Evolutionary conservation across 2,797 vertebrate species (phyloP).

Genomic region (Sebastes steindachneri): DNA sequence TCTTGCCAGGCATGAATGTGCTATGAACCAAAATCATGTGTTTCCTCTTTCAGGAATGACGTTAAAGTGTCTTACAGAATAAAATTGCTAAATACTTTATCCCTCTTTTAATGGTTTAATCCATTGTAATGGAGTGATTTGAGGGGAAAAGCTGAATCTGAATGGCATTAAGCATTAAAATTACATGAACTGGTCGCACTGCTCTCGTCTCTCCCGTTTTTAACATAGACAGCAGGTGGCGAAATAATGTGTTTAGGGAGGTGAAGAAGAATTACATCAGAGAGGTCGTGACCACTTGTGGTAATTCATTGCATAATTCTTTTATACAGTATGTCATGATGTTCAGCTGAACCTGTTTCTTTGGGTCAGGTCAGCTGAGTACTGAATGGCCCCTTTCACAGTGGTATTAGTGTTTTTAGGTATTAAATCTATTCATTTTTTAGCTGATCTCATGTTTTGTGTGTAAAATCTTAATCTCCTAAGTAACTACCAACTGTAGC

Average conservation of each 20-base stretch:
- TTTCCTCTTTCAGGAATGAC: slow-evolving; percentile 76
- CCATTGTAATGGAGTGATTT: slow-evolving; percentile 50
- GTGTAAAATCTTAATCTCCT: background rate
- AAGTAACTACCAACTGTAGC: background rate
- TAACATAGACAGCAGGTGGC: slow-evolving; percentile 43
- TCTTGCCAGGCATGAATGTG: slow-evolving; percentile 72
- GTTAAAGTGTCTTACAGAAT: slow-evolving; percentile 81
- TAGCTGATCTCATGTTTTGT: background rate
- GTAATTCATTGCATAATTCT: background rate
- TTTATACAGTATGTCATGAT: background rate
- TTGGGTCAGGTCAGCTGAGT: background rate
- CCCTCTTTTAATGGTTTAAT: slow-evolving; percentile 67
- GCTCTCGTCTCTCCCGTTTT: background rate
- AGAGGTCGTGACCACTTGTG: background rate
- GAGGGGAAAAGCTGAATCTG: background rate
- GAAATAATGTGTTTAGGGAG: background rate
- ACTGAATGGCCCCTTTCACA: background rate
- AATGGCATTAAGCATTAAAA: slow-evolving; percentile 30
- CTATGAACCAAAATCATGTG: slow-evolving; percentile 82
- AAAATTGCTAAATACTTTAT: slow-evolving; percentile 66
- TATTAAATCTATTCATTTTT: background rate
- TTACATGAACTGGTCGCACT: background rate
- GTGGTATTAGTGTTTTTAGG: background rate
- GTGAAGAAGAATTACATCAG: slow-evolving; percentile 1
- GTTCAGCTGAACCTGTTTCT: background rate